phyloP scores from a whole-genome alignment of 1,140 invertebrate species.

The Drosophila novamexicana region DNA sequence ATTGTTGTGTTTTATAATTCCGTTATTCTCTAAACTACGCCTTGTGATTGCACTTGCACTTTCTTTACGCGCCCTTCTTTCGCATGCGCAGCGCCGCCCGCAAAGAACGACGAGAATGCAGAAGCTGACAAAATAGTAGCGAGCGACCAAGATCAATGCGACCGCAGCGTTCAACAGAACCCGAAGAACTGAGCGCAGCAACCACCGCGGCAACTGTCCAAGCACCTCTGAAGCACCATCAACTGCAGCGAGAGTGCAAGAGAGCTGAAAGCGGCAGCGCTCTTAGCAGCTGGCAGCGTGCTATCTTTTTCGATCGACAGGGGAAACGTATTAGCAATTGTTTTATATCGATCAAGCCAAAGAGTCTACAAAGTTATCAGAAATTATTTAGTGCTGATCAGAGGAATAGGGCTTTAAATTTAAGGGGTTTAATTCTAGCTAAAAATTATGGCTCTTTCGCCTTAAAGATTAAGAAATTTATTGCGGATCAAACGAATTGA shows the following conservation, averaged over 20 bases:
- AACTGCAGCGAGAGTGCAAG: slow-evolving; percentile 1
- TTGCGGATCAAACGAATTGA: not conserved
- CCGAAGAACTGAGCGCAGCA: slow-evolving; percentile 37
- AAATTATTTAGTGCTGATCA: too few relatives aligned
- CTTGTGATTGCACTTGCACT: slow-evolving; percentile 49
- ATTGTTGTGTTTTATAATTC: slow-evolving; percentile 21
- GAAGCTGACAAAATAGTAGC: not conserved
- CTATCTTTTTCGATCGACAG: not conserved
- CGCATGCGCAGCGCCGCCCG: slow-evolving; percentile 61
- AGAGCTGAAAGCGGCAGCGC: slow-evolving; percentile 1
- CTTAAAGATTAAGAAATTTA: not conserved
- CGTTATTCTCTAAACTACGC: slow-evolving; percentile 3
- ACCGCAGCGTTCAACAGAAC: slow-evolving; percentile 32
- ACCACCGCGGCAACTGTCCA: slow-evolving; percentile 11
- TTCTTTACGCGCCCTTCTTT: slow-evolving; percentile 41
- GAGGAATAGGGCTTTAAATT: too few relatives aligned
- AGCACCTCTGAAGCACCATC: slow-evolving; percentile 10
- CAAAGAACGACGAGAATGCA: slow-evolving; percentile 7
- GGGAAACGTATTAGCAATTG: not conserved
- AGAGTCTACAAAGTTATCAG: too few relatives aligned
- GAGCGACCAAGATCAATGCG: slow-evolving; percentile 1
- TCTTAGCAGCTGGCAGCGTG: not conserved
- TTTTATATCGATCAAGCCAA: not conserved
- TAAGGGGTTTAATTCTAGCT: too few relatives aligned
- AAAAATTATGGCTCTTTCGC: too few relatives aligned